These are phyloP conservation scores for Drosophila funebris DNA, from an alignment of 1,140 invertebrate genomes.

Conservation along the genomic window DNA sequence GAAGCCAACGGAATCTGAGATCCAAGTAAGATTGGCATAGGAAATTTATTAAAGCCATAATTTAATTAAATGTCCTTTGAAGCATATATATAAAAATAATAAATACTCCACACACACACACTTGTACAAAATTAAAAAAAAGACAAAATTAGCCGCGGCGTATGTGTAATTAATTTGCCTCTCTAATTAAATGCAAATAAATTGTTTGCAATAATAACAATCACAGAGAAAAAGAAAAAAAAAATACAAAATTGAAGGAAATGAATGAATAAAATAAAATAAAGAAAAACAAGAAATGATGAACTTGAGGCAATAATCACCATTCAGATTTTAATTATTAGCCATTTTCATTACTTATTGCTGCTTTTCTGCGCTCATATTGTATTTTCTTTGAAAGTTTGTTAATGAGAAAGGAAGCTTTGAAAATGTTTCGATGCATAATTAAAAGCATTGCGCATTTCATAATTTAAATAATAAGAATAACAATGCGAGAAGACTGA, in stretches of 20 bases:
- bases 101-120: not conserved
- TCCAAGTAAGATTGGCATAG: slow-evolving; percentile 11
- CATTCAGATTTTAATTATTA: slow-evolving; percentile 32
- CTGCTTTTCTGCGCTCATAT: not conserved
- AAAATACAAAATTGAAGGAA: too few species aligned
- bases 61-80: slow-evolving; percentile 37
- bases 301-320: slow-evolving; percentile 24
- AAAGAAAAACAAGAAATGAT: not conserved
- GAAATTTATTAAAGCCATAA: slow-evolving; percentile 41
- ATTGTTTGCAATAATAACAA: slow-evolving; percentile 17
- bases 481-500: slow-evolving; percentile 47
- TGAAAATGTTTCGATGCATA: slow-evolving; percentile 58
- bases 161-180: slow-evolving; percentile 43
- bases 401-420: slow-evolving; percentile 26
- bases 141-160: slow-evolving; percentile 1
- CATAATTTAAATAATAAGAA: slow-evolving; percentile 72
- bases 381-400: slow-evolving; percentile 38
- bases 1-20: slow-evolving; percentile 2
- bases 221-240: not conserved
- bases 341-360: not conserved
- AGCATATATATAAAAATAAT: slow-evolving; percentile 2
- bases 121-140: not conserved
- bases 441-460: slow-evolving; percentile 71
- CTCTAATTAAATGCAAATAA: slow-evolving; percentile 71
- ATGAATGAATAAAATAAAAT: too few species aligned